phyloP scores from a whole-genome alignment of 2,888 invertebrate genomes.

The Eilema depressum region DNA sequence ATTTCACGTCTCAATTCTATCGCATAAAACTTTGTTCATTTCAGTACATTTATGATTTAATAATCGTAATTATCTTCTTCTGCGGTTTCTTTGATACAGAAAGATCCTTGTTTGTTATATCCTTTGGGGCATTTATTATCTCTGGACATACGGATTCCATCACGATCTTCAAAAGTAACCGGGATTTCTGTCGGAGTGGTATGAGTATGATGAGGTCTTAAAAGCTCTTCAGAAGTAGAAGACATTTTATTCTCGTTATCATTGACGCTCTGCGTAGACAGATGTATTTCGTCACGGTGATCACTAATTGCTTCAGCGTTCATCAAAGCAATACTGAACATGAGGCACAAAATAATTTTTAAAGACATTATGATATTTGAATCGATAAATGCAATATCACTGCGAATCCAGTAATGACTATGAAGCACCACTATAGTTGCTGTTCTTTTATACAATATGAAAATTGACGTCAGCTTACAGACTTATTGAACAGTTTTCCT shows the following conservation, averaged over 20 bases:
- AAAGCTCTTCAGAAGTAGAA: slow-evolving; percentile 35
- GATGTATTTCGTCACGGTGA: not conserved
- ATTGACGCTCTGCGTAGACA: slow-evolving; percentile 37
- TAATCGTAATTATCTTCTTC: slow-evolving; percentile 7
- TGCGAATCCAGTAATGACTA: slow-evolving; percentile 17
- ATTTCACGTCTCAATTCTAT: not conserved
- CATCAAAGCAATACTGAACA: slow-evolving; percentile 35
- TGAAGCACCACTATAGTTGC: not conserved
- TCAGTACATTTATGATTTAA: not conserved
- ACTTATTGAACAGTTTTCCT: not conserved
- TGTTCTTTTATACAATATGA: slow-evolving; percentile 1
- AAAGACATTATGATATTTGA: slow-evolving; percentile 36
- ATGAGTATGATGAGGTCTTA: not conserved
- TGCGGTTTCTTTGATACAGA: not conserved
- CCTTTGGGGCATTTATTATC: not conserved
- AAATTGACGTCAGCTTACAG: not conserved
- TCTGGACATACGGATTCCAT: not conserved
- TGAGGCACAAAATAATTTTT: slow-evolving; percentile 42
- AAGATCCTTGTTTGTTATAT: not conserved
- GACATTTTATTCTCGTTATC: slow-evolving; percentile 20
- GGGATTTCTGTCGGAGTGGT: not conserved
- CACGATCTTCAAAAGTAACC: not conserved
- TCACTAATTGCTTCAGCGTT: slow-evolving; percentile 42
- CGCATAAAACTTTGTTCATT: not conserved
- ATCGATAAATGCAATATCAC: slow-evolving; percentile 32